These are phyloP conservation scores for Alligator mississippiensis DNA, from an alignment of 2,113 vertebrate species.

Conservation along the genomic window DNA sequence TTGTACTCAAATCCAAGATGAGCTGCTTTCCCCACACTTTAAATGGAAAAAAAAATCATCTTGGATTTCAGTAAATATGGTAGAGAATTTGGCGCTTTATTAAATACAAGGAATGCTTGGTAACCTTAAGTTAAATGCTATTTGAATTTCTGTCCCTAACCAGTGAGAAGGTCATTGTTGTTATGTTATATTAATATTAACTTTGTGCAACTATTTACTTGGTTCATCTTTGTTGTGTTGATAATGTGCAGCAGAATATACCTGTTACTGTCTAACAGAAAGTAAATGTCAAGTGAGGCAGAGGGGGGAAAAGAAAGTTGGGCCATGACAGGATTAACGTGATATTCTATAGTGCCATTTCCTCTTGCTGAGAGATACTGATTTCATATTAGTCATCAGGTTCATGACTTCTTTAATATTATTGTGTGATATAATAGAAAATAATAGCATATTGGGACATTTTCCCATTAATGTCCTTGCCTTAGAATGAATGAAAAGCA, in stretches of 20 bases:
- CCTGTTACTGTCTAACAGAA: background rate
- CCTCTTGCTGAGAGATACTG: accelerated
- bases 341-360: accelerated
- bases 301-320: accelerated
- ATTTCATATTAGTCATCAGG: background rate
- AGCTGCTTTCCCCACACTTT: too few relatives aligned
- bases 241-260: background rate
- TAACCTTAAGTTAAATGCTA: background rate
- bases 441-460: accelerated
- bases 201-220: background rate
- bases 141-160: background rate
- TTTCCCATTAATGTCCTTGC: background rate
- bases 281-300: background rate
- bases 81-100: background rate
- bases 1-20: too few relatives aligned
- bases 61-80: too few relatives aligned
- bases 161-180: background rate
- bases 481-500: background rate
- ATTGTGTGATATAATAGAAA: background rate
- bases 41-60: too few relatives aligned
- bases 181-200: background rate
- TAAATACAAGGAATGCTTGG: background rate
- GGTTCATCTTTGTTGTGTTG: background rate
- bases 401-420: background rate
- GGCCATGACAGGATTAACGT: background rate